phyloP scores from a whole-genome alignment of 2,797 vertebrate species.

The Lepus townsendii region DNA sequence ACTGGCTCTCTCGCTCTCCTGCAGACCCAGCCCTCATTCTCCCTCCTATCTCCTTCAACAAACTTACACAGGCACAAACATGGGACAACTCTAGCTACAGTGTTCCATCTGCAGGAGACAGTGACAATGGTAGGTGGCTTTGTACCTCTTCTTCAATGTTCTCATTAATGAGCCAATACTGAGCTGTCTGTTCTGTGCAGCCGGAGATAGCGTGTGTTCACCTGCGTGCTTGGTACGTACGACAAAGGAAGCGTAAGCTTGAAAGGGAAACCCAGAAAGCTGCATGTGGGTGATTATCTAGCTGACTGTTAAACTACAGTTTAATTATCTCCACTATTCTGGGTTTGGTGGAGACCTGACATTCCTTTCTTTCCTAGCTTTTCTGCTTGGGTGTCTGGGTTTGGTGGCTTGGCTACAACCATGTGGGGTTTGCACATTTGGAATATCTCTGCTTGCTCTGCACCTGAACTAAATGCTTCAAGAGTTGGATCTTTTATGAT shows the following conservation, averaged over 20 bases:
- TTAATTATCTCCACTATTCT: neutral
- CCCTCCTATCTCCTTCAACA: conserved; percentile 94
- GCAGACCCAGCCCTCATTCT: conserved; percentile 95
- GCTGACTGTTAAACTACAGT: neutral
- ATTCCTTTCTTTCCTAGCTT: conserved; percentile 10
- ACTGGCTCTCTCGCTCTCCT: conserved; percentile 87
- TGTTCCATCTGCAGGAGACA: conserved; percentile 93
- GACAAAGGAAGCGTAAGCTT: neutral
- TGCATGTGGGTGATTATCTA: conserved; percentile 50
- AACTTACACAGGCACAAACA: conserved; percentile 95
- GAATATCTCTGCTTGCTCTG: conserved; percentile 29
- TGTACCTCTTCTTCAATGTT: conserved; percentile 81
- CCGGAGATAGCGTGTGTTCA: neutral
- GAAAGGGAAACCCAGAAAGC: neutral
- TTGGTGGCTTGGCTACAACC: conserved; percentile 41
- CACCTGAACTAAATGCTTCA: neutral
- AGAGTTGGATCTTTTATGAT: conserved; percentile 42
- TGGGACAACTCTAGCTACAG: conserved; percentile 92
- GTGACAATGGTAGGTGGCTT: conserved; percentile 94
- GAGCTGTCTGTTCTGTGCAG: neutral
- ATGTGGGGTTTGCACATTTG: conserved; percentile 26
- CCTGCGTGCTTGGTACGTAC: conserved; percentile 39
- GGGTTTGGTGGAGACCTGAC: neutral
- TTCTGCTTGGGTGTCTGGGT: neutral
- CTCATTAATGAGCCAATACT: conserved; percentile 70